phyloP scores from a whole-genome alignment of 2,888 invertebrate genomes.

The Strigamia crassipes region DNA sequence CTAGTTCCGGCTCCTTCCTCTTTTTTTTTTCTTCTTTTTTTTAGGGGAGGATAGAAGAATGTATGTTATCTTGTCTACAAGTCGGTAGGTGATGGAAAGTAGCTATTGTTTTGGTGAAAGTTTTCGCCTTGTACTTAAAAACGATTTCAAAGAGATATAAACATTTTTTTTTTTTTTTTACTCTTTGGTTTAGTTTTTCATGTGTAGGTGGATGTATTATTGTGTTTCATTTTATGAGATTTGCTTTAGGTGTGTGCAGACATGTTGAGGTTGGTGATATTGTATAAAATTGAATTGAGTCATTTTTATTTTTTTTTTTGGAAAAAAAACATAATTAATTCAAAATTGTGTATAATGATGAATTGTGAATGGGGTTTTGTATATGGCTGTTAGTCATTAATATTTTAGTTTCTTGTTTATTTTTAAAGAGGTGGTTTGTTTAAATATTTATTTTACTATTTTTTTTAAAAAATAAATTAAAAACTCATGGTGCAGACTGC shows the following conservation, averaged over 20 bases:
- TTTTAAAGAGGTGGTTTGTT: background rate
- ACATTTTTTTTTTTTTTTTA: background rate
- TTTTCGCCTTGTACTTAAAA: background rate
- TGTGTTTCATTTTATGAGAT: background rate
- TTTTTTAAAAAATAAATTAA: background rate
- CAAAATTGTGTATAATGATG: too few relatives aligned
- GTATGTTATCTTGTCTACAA: slow-evolving; percentile 29
- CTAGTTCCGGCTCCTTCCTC: background rate
- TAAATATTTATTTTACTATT: background rate
- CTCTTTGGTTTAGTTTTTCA: background rate
- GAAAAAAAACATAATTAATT: too few relatives aligned
- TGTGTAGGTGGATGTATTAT: slow-evolving; percentile 11
- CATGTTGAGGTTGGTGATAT: too few relatives aligned
- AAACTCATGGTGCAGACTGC: too few relatives aligned
- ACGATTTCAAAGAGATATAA: slow-evolving; percentile 7
- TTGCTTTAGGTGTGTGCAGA: background rate
- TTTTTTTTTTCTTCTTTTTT: background rate
- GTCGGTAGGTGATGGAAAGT: slow-evolving; percentile 22
- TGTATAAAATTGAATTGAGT: too few relatives aligned
- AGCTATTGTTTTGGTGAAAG: slow-evolving; percentile 25
- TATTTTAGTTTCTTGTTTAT: background rate
- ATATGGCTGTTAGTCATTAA: too few relatives aligned
- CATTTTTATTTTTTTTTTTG: too few relatives aligned
- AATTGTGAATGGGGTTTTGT: too few relatives aligned
- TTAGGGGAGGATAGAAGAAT: background rate